Percentiles rank a stretch among this genome's conserved stretches.
These are phyloP conservation scores for Coracias cyanogaster DNA, from an alignment of 2,797 vertebrate species.

Conservation along the genomic window DNA sequence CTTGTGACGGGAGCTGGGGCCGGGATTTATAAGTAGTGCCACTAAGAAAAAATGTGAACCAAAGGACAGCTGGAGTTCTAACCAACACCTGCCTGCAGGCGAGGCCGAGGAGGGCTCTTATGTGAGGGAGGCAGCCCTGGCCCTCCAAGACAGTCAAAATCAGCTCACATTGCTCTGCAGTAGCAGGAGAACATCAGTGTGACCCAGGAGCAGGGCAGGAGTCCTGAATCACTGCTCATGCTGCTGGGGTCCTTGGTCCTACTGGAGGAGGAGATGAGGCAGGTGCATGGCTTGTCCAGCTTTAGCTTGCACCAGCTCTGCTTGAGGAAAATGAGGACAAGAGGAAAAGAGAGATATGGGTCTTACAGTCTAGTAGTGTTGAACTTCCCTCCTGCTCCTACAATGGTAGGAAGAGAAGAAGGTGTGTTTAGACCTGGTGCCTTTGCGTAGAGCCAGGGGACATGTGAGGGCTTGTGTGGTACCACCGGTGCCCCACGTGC, in stretches of 20 bases:
- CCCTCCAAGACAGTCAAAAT: conserved; percentile 79
- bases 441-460: neutral
- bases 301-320: conserved; percentile 43
- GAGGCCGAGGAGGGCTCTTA: neutral
- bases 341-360: neutral
- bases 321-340: conserved; percentile 31
- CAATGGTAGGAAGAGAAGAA: neutral
- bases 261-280: conserved; percentile 37
- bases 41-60: neutral
- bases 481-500: accelerated
- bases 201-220: conserved; percentile 24
- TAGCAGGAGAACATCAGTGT: conserved; percentile 80
- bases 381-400: neutral
- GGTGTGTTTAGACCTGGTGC: neutral
- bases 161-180: conserved; percentile 69
- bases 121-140: conserved; percentile 41
- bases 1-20: neutral
- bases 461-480: accelerated
- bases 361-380: neutral
- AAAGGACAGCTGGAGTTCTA: neutral
- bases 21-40: neutral
- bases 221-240: neutral
- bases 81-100: neutral
- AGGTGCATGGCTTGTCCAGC: conserved; percentile 42
- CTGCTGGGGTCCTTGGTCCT: conserved; percentile 4